Base-by-base conservation (phyloP, 2,888 invertebrate species). In the Coleophora deauratella region DNA sequence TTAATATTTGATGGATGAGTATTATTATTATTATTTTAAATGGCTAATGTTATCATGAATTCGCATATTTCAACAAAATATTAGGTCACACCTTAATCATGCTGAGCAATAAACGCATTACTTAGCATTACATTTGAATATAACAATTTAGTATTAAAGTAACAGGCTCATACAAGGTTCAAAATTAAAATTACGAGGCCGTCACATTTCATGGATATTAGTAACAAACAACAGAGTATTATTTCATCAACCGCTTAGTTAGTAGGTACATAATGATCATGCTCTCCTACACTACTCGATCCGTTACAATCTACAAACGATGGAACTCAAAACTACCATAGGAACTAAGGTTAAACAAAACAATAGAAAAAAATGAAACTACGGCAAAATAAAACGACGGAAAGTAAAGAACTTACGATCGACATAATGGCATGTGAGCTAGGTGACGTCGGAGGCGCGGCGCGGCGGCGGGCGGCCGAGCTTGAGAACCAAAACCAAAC, bases 341-440 rank as follows among this genome's bases (percentile, higher is more conserved):
- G 39, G 32, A 43, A 40, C 35, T 40, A 35, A 37, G 15, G 34
- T 35, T 14, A 44, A 42, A 37, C 41, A 43, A 41, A 47, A 43
- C 35, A 21, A 21, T 21, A 47, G 43, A 46, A 38, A 54, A 63
- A 59, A 55, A 57, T 44, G 44, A 52, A 47, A 50, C 37, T 41
- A 37, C 51, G 64, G 53, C 45, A 43, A 64, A 64, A 45, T 33
- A 40, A 49, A 57, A 55, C 49, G 52, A 56, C 52, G 54, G 59
- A 21, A 66, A 62, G 56, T 44, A 55, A 66, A 33, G 31, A 72
- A 81, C 82, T 85, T 77, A 85, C 84, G 68, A 79, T 77, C 73
- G 85, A 84, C 81, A 82, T 80, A 84, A 84, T 79, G 82, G 84
- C 86, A 80, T 77, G 73, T 55, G 62, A 46, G 52, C 58, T 57